Conservation (phyloP, 2,797 vertebrate species). For the Myotis findleyi region DNA sequence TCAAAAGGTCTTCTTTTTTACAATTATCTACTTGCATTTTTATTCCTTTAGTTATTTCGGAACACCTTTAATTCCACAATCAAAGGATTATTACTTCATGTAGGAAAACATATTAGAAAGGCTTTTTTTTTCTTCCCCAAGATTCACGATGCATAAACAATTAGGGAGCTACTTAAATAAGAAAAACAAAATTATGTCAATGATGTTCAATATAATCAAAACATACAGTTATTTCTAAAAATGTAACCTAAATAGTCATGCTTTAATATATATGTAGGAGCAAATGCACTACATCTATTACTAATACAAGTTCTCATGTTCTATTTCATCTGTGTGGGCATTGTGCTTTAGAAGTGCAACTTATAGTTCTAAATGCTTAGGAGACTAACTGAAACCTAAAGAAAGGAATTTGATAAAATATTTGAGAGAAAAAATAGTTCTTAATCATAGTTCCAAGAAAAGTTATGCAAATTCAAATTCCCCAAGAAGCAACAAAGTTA, state of each 20-base stretch:
- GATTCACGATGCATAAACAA: background rate
- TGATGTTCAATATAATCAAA: background rate
- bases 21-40: background rate
- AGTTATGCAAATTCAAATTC: slow-evolving; percentile 6
- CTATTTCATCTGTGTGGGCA: background rate
- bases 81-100: background rate
- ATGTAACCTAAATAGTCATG: background rate
- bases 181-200: background rate
- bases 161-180: background rate
- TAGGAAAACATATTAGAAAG: background rate
- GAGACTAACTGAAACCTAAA: background rate
- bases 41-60: background rate
- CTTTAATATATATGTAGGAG: background rate
- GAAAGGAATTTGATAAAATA: background rate
- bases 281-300: background rate
- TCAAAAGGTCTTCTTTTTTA: background rate
- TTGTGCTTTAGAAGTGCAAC: background rate
- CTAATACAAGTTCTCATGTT: background rate
- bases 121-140: background rate
- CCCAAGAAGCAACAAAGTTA: background rate
- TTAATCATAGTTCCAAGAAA: background rate
- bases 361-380: background rate
- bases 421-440: background rate
- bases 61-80: slow-evolving; percentile 17
- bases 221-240: background rate